A percentile compares a stretch with the other conserved stretches of the same genome.
Evolutionary conservation across 2,113 vertebrate genomes (phyloP).

Genomic region (Pipra filicauda): DNA sequence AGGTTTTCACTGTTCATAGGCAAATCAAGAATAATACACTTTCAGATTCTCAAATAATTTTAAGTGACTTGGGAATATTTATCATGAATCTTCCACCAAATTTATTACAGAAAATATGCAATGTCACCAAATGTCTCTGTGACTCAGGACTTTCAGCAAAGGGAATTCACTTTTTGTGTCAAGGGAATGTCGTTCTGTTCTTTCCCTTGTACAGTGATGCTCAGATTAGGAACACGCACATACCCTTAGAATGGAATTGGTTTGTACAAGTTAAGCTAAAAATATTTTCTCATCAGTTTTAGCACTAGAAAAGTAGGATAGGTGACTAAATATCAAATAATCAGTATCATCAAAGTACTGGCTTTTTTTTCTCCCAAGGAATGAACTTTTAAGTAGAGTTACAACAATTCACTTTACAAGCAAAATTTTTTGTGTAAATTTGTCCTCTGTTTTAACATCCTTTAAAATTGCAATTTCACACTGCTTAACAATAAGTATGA

Average conservation of each 20-base stretch:
- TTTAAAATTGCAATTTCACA: not conserved
- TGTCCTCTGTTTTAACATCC: not conserved
- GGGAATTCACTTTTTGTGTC: not conserved
- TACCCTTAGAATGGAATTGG: not conserved
- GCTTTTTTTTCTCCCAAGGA: not conserved
- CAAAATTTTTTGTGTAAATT: not conserved
- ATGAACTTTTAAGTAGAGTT: not conserved
- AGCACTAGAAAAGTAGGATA: not conserved
- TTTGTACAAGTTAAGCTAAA: not conserved
- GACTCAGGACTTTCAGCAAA: not conserved
- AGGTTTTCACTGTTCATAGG: not conserved
- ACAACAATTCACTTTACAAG: not conserved
- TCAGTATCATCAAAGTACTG: not conserved
- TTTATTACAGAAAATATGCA: not conserved
- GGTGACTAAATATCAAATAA: not conserved
- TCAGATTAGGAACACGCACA: not conserved
- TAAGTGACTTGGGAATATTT: not conserved
- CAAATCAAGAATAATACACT: not conserved
- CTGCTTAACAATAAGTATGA: not conserved
- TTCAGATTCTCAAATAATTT: not conserved
- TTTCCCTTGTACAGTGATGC: not conserved
- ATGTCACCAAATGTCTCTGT: not conserved
- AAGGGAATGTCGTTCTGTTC: not conserved
- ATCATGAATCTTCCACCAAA: not conserved
- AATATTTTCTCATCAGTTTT: not conserved